Percentiles rank a stretch among this genome's conserved stretches.
These are phyloP conservation scores for Tribolium madens DNA, from an alignment of 1,140 invertebrate species.

Conservation along the genomic window DNA sequence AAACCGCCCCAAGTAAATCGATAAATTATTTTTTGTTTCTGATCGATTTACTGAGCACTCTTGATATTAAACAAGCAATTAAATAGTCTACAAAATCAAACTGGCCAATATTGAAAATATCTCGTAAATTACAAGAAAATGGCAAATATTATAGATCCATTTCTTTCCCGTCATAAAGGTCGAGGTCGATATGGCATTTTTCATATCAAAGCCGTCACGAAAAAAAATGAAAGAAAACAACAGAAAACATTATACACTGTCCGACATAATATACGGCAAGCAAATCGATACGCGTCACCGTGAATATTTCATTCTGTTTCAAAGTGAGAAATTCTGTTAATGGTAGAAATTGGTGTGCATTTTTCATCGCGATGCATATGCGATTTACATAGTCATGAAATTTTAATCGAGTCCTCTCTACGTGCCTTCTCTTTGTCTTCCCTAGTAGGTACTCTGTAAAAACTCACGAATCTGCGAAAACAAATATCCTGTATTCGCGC, in stretches of 20 bases:
- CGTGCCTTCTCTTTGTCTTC: neutral
- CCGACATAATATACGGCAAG: constrained; percentile 13
- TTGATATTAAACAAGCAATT: constrained; percentile 18
- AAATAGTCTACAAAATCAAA: constrained; percentile 5
- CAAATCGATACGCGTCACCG: neutral
- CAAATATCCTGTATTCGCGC: constrained; percentile 16
- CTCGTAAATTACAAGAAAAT: constrained; percentile 26
- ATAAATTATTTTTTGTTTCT: constrained; percentile 21
- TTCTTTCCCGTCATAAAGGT: constrained; percentile 14
- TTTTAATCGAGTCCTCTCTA: constrained; percentile 8
- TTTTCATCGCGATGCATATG: constrained; percentile 11
- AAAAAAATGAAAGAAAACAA: constrained; percentile 24
- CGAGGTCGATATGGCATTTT: constrained; percentile 32
- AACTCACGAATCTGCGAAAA: neutral
- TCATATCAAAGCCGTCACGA: constrained; percentile 8
- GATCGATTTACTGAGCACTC: constrained; percentile 14
- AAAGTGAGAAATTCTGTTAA: constrained; percentile 17
- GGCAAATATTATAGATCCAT: constrained; percentile 10
- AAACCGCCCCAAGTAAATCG: neutral
- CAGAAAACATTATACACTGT: constrained; percentile 8
- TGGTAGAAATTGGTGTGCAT: constrained; percentile 7
- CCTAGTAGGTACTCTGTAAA: neutral
- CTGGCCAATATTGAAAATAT: constrained; percentile 25
- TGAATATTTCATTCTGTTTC: constrained; percentile 9
- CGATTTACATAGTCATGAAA: constrained; percentile 21